These are phyloP conservation scores for Apotomis capreana DNA, from an alignment of 2,888 invertebrate species.

Conservation along the genomic window DNA sequence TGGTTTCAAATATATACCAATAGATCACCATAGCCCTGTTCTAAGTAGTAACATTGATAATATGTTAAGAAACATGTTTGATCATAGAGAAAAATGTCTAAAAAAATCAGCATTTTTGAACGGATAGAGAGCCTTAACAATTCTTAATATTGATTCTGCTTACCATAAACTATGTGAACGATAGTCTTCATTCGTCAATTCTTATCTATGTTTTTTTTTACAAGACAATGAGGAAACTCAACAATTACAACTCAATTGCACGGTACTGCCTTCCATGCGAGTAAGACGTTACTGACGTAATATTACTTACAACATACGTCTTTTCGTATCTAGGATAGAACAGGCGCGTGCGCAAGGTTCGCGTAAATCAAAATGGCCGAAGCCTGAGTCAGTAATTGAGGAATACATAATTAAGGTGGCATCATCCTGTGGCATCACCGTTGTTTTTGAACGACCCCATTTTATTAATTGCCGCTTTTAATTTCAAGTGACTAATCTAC, in stretches of 20 bases:
- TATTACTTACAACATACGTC: not conserved
- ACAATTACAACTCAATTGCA: not conserved
- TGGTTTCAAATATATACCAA: too few species aligned
- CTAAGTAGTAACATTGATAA: too few species aligned
- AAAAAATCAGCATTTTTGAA: too few species aligned
- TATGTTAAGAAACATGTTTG: too few species aligned
- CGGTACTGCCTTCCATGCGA: not conserved
- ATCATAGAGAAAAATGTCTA: too few species aligned
- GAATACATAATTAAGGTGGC: constrained; percentile 33
- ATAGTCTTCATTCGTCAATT: not conserved
- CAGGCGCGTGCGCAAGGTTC: constrained; percentile 11
- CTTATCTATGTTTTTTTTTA: not conserved
- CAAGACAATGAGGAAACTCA: constrained; percentile 9
- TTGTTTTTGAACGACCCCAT: not conserved
- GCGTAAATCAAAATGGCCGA: constrained; percentile 22
- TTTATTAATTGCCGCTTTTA: not conserved
- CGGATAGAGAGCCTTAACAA: too few species aligned
- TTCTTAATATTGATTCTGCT: not conserved
- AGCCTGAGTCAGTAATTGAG: constrained; percentile 27
- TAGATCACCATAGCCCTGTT: too few species aligned
- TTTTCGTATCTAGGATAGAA: not conserved
- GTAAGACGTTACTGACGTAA: not conserved
- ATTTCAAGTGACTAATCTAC: not conserved
- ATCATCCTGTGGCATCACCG: constrained; percentile 22
- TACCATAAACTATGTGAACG: not conserved